phyloP scores from a whole-genome alignment of 2,113 vertebrate species.

The Colius striatus region DNA sequence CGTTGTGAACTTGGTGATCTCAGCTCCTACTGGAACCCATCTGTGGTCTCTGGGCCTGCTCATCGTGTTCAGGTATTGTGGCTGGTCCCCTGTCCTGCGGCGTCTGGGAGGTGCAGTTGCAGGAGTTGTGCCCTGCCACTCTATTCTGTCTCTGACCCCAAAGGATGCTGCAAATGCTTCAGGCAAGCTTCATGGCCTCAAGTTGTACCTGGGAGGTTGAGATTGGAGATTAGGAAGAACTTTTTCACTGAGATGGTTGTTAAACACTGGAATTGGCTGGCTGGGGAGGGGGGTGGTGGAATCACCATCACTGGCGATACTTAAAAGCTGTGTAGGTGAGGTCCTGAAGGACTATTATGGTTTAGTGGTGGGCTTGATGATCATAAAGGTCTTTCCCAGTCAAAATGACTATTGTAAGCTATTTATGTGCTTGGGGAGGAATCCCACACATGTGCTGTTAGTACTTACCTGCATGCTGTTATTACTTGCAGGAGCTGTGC shows the following conservation, averaged over 20 bases:
- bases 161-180: not conserved
- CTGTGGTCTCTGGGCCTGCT: rapidly evolving
- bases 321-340: too few species aligned
- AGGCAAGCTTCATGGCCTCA: not conserved
- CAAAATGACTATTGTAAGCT: too few species aligned
- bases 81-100: rapidly evolving
- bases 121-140: rapidly evolving
- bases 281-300: too few species aligned
- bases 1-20: rapidly evolving
- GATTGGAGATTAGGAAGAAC: too few species aligned
- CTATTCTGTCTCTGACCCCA: not conserved
- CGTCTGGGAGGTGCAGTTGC: not conserved
- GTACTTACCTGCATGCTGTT: not conserved
- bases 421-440: not conserved
- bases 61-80: rapidly evolving
- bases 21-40: not conserved
- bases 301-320: too few species aligned
- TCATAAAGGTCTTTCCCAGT: too few species aligned
- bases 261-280: too few species aligned
- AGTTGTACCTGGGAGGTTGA: too few species aligned
- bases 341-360: too few species aligned
- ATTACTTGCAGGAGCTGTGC: not conserved
- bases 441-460: rapidly evolving
- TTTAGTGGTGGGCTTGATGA: too few species aligned
- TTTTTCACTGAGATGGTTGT: too few species aligned